These are phyloP conservation scores for Sebastes alutus DNA, from an alignment of 2,797 vertebrate genomes.

Conservation along the genomic window DNA sequence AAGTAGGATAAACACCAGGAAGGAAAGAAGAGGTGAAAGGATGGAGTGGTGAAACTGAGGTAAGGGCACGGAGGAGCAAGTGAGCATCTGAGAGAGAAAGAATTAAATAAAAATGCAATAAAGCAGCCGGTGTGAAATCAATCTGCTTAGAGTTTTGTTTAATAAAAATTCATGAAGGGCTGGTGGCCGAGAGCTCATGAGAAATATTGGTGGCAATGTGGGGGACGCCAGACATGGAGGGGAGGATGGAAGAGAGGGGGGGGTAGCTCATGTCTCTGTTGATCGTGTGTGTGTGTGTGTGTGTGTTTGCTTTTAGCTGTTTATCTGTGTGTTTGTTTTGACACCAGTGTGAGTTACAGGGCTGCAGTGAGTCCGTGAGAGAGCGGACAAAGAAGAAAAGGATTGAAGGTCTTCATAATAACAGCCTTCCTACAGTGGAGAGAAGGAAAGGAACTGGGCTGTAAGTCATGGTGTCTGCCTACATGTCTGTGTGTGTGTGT, in stretches of 20 bases:
- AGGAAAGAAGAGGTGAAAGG: slow-evolving; percentile 58
- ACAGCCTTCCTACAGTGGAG: slow-evolving; percentile 52
- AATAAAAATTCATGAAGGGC: slow-evolving; percentile 99
- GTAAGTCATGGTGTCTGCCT: slow-evolving; percentile 68
- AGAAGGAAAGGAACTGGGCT: slow-evolving; percentile 55
- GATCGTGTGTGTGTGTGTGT: slow-evolving; percentile 33
- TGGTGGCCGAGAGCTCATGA: slow-evolving; percentile 91
- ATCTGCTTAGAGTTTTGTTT: slow-evolving; percentile 99
- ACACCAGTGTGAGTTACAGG: slow-evolving; percentile 78
- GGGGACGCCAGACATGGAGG: slow-evolving; percentile 58
- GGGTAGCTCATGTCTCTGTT: slow-evolving; percentile 62
- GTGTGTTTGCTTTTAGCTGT: slow-evolving; percentile 64
- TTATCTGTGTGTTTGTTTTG: slow-evolving; percentile 79
- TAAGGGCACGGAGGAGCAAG: slow-evolving; percentile 66
- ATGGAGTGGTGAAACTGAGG: slow-evolving; percentile 61
- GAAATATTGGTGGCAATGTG: slow-evolving; percentile 87
- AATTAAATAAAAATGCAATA: slow-evolving; percentile 99
- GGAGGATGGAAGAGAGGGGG: slow-evolving; percentile 5
- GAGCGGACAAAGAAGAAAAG: slow-evolving; percentile 65
- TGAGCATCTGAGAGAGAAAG: slow-evolving; percentile 81
- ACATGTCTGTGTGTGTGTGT: slow-evolving; percentile 24
- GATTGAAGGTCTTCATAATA: slow-evolving; percentile 79
- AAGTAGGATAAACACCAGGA: slow-evolving; percentile 51
- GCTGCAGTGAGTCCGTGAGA: slow-evolving; percentile 61
- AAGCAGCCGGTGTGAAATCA: slow-evolving; percentile 96